Conservation (phyloP, 1,140 invertebrate species). For the Drosophila insularis region DNA sequence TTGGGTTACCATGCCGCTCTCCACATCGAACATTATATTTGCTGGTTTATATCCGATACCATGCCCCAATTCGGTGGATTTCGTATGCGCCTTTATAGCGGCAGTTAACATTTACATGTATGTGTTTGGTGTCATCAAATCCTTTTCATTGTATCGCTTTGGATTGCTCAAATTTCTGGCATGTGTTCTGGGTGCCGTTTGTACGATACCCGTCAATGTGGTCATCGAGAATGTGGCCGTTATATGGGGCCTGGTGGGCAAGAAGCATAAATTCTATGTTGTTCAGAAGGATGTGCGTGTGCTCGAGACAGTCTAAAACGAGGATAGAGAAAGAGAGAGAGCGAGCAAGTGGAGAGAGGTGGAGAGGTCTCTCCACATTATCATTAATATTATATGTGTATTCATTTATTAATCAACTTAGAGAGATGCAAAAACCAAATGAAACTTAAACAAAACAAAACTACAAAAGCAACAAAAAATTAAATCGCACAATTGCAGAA, state of each 20-base stretch:
- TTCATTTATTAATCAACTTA: constrained; percentile 8
- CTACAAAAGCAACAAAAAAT: constrained; percentile 21
- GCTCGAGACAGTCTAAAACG: constrained; percentile 69
- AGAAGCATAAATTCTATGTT: constrained; percentile 97
- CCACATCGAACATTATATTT: constrained; percentile 93
- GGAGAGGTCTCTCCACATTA: not conserved
- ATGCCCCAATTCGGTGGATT: constrained; percentile 91
- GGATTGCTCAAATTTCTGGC: constrained; percentile 90
- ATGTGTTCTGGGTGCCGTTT: constrained; percentile 92
- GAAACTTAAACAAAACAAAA: constrained; percentile 26
- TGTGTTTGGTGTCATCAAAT: constrained; percentile 97
- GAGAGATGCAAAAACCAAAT: constrained; percentile 5
- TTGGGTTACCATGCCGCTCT: constrained; percentile 97
- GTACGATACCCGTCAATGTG: constrained; percentile 95
- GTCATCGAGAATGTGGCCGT: constrained; percentile 97
- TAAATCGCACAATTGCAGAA: constrained; percentile 44
- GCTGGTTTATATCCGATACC: constrained; percentile 93
- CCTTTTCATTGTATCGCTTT: constrained; percentile 94
- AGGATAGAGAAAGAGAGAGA: no score
- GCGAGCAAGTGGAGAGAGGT: no score
- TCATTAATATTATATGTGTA: constrained; percentile 12
- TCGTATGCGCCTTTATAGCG: constrained; percentile 93
- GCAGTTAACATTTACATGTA: constrained; percentile 98
- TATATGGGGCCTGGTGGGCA: constrained; percentile 94
- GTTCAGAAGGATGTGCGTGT: constrained; percentile 93